Evolutionary conservation across 2,797 vertebrate genomes (phyloP), one percentile per base, ranked within the genome.

Genomic region (Austrolebias charrua): DNA sequence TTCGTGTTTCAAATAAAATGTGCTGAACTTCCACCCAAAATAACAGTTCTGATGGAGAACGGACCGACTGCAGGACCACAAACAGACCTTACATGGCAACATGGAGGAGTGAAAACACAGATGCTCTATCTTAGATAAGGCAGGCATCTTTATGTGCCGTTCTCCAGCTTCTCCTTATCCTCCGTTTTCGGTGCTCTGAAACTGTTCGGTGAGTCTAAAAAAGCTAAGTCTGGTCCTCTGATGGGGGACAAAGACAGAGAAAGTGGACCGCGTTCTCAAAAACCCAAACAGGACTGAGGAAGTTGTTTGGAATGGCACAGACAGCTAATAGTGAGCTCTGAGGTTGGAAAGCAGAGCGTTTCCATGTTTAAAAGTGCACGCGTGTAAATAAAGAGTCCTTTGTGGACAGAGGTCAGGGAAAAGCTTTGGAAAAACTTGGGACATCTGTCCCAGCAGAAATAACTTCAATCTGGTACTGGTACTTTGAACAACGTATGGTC

Each of bases 191-290:
- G 72, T 6, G 75, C 63, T 28, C 60, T 66, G 47, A 87, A 87
- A 6, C 78, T 71, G 49, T 90, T 86, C 19, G 83, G 13, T 1
- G 53, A 60, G 56, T 90, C 88, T n/a, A n/a, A n/a, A n/a, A n/a
- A n/a, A n/a, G n/a, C n/a, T n/a, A n/a, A n/a, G n/a, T n/a, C n/a
- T n/a, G n/a, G n/a, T n/a, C n/a, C n/a, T n/a, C n/a, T n/a, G n/a
- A 43, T 3, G 51, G 4, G 10, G 10, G 10, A 10, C 1, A 60
- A 33, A 59, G 15, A 51, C 15, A 66, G 42, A 53, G 55, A 50
- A 42, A 60, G 44, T 18, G 55, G 16, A 66, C 46, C 0, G 58
- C 14, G 4, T 65, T 43, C 55, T 24, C 3, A 55, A 44, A 65
- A 71, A 72, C 43, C 58, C 51, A 33, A 57, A 14, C 8, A 68